Conservation (phyloP, 2,797 vertebrate genomes). For the Onychomys arenicola region DNA sequence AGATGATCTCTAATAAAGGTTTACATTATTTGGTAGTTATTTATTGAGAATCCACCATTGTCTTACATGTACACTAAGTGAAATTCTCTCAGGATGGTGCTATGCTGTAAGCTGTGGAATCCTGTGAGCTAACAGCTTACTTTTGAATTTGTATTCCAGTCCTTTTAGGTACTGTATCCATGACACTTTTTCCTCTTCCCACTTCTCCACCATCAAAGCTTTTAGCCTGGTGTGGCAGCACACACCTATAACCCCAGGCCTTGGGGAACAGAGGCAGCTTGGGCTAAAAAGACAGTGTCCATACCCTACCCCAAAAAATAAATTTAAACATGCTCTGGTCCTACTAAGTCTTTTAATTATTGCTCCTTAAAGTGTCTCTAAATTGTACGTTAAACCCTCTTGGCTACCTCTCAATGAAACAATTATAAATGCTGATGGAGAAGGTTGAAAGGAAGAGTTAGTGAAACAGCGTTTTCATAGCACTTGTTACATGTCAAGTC, state of each 20-base stretch:
- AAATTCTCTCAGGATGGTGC: neutral
- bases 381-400: neutral
- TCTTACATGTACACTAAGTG: neutral
- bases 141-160: neutral
- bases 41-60: neutral
- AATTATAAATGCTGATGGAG: neutral
- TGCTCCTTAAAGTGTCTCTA: neutral
- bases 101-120: neutral
- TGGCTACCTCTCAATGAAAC: neutral
- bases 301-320: neutral
- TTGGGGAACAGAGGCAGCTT: neutral
- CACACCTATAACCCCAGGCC: neutral
- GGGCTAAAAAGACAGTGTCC: neutral
- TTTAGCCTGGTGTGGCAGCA: neutral
- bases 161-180: neutral
- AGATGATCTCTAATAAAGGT: neutral
- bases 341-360: neutral
- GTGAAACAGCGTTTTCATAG: conserved; percentile 10
- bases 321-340: neutral
- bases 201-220: neutral
- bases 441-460: conserved; percentile 31
- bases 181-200: conserved; percentile 8
- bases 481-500: neutral
- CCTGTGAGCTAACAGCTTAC: neutral
- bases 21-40: conserved; percentile 6